Evolutionary conservation across 2,888 invertebrate species (phyloP), one percentile per base, ranked within the genome.

Genomic region (Pollenia griseotomentosa): DNA sequence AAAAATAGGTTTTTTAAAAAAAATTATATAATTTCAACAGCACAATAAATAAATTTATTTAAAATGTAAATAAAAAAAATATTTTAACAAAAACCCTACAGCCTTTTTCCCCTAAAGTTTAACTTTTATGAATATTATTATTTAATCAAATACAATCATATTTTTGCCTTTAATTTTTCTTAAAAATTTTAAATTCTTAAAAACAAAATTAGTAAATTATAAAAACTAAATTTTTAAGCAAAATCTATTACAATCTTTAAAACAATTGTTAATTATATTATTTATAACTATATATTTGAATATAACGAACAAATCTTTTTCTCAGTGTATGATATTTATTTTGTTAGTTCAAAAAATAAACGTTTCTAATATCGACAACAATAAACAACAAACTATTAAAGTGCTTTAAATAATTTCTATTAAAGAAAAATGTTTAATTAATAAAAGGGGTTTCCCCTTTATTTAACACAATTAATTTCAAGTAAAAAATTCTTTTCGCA

Each of bases 341-440:
- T 33, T 33, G 6, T n/a, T 33, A 33, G 33, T 33, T 48, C 0
- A 48, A 48, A 14, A 51, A 51, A 23, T 1, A 23, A 51, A 33
- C 33, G 33, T 16, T 9, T 55, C 10, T 55, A 19, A 11, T 23
- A 40, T 40, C 42, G n/a, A 63, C 16, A 42, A 42, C 40, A 51
- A 19, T 46, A 46, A 12, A 23, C 9, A 48, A 51, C 19, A 44
- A 61, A 68, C 57, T 74, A 19, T 59, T 40, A 80, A 83, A 78
- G 65, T 79, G 57, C 71, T 83, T 66, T 66, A 79, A 71, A 59
- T 65, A 73, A 11, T 44, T 83, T 75, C 12, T 61, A 55, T 71
- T 65, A 33, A 68, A 33, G 7, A 65, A 59, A 40, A 46, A 19
- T 16, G 9, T 48, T 78, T 71, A 12, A 71, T 11, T 46, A n/a